Evolutionary conservation across 2,113 vertebrate genomes (phyloP).

Genomic region (Ascaphus truei): DNA sequence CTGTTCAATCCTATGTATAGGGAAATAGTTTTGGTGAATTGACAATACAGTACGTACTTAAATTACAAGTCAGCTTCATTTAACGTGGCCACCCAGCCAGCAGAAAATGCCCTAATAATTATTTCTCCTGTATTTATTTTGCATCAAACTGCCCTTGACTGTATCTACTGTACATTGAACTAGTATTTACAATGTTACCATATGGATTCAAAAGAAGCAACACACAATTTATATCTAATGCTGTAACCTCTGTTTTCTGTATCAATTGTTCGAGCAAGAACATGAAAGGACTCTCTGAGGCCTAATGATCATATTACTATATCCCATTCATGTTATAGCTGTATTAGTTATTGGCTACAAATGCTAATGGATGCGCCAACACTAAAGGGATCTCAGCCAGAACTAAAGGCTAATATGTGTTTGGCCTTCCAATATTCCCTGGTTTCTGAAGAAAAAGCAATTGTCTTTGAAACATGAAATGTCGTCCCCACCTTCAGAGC

Average conservation of each 20-base stretch:
- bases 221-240: background rate
- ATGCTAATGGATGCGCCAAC: slow-evolving; percentile 44
- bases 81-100: background rate
- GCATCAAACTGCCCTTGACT: background rate
- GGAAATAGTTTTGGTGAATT: too few species aligned
- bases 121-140: background rate
- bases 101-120: background rate
- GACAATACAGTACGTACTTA: too few species aligned
- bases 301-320: slow-evolving; percentile 40
- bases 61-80: too few species aligned
- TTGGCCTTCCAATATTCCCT: slow-evolving; percentile 29
- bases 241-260: background rate
- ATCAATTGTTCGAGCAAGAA: background rate
- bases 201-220: background rate
- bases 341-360: slow-evolving; percentile 48
- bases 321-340: slow-evolving; percentile 35
- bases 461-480: background rate
- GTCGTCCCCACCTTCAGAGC: slow-evolving; percentile 18
- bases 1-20: too few species aligned
- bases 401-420: slow-evolving; percentile 43
- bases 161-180: background rate
- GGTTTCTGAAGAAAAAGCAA: slow-evolving; percentile 23
- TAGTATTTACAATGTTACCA: background rate
- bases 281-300: slow-evolving; percentile 31
- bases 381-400: slow-evolving; percentile 48